phyloP scores from a whole-genome alignment of 1,140 invertebrate species.

The Bilobella aurantiaca region DNA sequence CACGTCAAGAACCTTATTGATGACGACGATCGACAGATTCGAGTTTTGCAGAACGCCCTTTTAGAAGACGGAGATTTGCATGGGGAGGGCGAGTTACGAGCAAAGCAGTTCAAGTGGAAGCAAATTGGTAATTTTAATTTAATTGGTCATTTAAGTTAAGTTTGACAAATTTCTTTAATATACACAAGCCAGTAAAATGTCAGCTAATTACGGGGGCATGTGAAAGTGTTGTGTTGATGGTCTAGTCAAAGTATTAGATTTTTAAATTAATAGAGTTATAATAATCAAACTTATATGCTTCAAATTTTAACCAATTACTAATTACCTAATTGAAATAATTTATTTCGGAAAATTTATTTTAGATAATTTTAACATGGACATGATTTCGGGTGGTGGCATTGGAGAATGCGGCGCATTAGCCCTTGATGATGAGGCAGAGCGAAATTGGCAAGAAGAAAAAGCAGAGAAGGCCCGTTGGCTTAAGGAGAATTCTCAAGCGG shows the following conservation, averaged over 20 bases:
- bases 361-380: slow-evolving; percentile 12
- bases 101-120: slow-evolving; percentile 69
- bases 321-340: no score
- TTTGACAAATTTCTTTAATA: no score
- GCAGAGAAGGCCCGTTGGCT: slow-evolving; percentile 41
- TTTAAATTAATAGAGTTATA: no score
- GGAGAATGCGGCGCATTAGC: slow-evolving; percentile 46
- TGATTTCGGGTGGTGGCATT: slow-evolving; percentile 36
- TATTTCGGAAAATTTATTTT: no score
- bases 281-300: no score
- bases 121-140: slow-evolving; percentile 64
- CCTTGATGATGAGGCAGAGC: slow-evolving; percentile 55
- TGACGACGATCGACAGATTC: slow-evolving; percentile 67
- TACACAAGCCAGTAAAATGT: no score
- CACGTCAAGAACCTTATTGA: slow-evolving; percentile 63
- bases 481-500: slow-evolving; percentile 37
- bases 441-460: slow-evolving; percentile 49
- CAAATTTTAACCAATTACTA: no score
- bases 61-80: slow-evolving; percentile 79
- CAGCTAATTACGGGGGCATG: no score
- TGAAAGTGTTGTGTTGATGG: no score
- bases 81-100: slow-evolving; percentile 54
- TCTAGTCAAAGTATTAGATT: no score
- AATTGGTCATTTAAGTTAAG: no score
- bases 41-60: slow-evolving; percentile 64